A percentile compares a stretch with the other conserved stretches of the same genome.
phyloP scores from a whole-genome alignment of 1,140 invertebrate genomes.

The Panulirus ornatus region DNA sequence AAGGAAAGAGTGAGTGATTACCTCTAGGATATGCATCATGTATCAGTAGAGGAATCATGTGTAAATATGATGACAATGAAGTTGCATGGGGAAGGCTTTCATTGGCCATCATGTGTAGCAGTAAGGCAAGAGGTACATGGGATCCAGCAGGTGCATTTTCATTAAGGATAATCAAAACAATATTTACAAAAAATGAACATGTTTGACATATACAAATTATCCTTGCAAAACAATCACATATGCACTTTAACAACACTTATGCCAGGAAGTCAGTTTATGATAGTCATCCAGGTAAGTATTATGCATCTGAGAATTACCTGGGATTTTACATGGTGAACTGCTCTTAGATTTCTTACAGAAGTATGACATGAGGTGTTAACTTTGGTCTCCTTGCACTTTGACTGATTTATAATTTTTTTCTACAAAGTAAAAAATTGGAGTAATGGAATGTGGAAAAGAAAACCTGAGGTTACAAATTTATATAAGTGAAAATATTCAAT shows the following conservation, averaged over 20 bases:
- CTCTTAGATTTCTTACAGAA: background rate
- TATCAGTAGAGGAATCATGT: too few relatives aligned
- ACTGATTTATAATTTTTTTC: background rate
- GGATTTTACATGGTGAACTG: background rate
- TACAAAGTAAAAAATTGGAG: background rate
- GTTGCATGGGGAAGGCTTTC: too few relatives aligned
- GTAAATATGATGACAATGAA: too few relatives aligned
- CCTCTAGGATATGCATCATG: too few relatives aligned
- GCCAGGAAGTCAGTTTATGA: conserved; percentile 5
- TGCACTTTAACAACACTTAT: conserved; percentile 32
- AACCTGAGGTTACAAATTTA: background rate
- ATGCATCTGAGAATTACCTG: background rate
- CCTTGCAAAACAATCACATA: conserved; percentile 56
- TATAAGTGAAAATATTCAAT: background rate
- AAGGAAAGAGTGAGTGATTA: too few relatives aligned
- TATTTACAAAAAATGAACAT: conserved; percentile 64
- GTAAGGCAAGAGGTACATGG: too few relatives aligned
- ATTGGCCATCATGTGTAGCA: too few relatives aligned
- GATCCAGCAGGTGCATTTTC: too few relatives aligned
- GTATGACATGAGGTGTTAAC: background rate
- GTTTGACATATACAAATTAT: conserved; percentile 71
- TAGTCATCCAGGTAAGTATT: background rate
- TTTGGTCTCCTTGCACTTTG: conserved; percentile 20
- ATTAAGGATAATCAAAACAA: conserved; percentile 37
- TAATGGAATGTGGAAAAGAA: background rate